Evolutionary conservation across 2,113 vertebrate genomes (phyloP), one percentile per base, ranked within the genome.

Genomic region (Hippocampus mohnikei): DNA sequence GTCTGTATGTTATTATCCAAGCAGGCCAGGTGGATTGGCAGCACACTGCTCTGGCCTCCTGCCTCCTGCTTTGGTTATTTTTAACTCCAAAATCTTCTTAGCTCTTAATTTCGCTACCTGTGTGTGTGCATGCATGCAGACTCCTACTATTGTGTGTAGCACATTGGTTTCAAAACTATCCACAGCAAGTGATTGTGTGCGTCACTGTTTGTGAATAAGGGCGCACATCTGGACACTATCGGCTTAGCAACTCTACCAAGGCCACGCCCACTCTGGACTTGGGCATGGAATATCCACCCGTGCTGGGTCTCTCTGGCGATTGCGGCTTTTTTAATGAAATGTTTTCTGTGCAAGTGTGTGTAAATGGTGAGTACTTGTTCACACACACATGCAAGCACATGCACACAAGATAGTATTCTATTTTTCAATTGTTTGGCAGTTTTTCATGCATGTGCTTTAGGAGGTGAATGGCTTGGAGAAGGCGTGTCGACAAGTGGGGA

Each of bases 41-140:
- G 84, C 75, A 77, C 76, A 50, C 75, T 70, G 70, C 72, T 77
- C 78, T 83, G 67, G 64, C 73, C 79, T 75, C 63, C 65, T 81
- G 74, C 77, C 82, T 78, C 67, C 65, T 81, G 74, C 81, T 73
- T 72, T 63, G 82, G 87, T 88, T 91, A 92, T 92, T 92, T 91
- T 91, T 90, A 91, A 88, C 88, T 83, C 80, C 79, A 77, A 89
- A 92, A 92, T 91, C 90, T 89, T 86, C 91, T 91, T 92, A 92
- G 82, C 78, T 68, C 86, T 86, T 89, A 81, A 88, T 90, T 89
- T 91, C 78, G 72, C 83, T 81, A 78, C 78, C 77, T 74, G 81
- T 83, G 55, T 77, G 20, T 46, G 63, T 46, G 41, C n/a, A n/a
- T 25, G 63, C n/a, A 2, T 8, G 10, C 33, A 40, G 10, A 15